These are phyloP conservation scores for Cydia fagiglandana DNA, from an alignment of 1,140 invertebrate genomes.

Conservation along the genomic window DNA sequence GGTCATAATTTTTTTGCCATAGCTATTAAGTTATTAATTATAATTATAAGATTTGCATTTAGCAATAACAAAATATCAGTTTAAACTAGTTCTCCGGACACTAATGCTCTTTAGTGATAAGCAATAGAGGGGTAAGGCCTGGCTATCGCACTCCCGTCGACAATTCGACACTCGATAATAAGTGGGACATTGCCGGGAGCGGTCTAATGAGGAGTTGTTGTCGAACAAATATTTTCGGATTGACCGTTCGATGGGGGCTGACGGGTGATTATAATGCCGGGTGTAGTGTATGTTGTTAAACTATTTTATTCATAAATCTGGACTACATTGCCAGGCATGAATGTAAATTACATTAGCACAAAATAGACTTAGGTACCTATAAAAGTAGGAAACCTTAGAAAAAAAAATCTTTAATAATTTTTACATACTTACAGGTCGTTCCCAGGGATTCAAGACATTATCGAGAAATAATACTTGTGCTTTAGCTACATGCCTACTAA, in stretches of 20 bases:
- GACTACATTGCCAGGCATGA: no score
- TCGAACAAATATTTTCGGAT: slow-evolving; percentile 17
- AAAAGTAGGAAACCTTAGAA: no score
- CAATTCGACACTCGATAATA: slow-evolving; percentile 46
- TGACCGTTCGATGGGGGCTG: slow-evolving; percentile 6
- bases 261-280: neutral
- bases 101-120: neutral
- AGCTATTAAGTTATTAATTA: no score
- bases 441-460: no score
- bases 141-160: slow-evolving; percentile 29
- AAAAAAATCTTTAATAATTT: no score
- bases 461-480: no score
- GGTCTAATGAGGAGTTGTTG: slow-evolving; percentile 15
- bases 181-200: slow-evolving; percentile 39
- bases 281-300: neutral
- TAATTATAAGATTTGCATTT: no score
- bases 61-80: neutral
- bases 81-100: neutral
- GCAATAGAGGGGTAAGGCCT: neutral
- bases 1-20: no score
- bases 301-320: neutral
- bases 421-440: no score
- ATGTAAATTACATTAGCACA: no score
- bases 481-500: no score
- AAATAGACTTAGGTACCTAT: no score